Base-by-base conservation (phyloP, 2,113 vertebrate genomes). In the Pteropus alecto region DNA sequence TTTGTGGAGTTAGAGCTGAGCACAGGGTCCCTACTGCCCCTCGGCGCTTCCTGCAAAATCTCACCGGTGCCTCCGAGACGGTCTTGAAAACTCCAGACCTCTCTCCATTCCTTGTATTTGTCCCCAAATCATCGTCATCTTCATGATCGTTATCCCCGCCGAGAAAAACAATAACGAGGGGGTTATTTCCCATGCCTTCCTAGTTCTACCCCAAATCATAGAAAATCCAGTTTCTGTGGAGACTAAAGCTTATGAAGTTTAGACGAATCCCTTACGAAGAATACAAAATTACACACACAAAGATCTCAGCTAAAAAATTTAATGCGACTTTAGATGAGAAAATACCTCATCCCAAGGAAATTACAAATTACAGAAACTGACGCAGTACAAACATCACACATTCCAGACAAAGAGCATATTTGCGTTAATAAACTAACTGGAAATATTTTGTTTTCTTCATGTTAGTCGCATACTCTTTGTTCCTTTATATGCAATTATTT, bases 11-110 rank as follows among this genome's bases (percentile, higher is more conserved):
- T 3, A 13, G 0, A 18, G 26, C 71, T 8, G 9, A 85, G 35
- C 3, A 15, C 1, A 33, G 18, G 12, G 28, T 26, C 30, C 41
- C 22, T 24, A 1, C 1, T 1, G 8, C 18, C 9, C 2, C 1
- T 2, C 33, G 26, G 33, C 15, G 13, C 7, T 61, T 84, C 33
- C 35, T 21, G 56, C 10, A 56, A 65, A 67, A 28, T 18, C 22
- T 12, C 19, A 63, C 67, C 16, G 7, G 4, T 48, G n/a, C n/a
- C n/a, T n/a, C n/a, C n/a, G n/a, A n/a, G n/a, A n/a, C n/a, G n/a
- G n/a, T n/a, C n/a, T n/a, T n/a, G 7, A 21, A 43, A 76, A 3
- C 51, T 38, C 48, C 12, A 21, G n/a, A 79, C 35, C 30, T 41
- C 33, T 79, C 60, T 10, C 1, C 12, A 61, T 19, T 26, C 10